Conservation (phyloP, 1,140 invertebrate genomes). For the Drosophila sp. region DNA sequence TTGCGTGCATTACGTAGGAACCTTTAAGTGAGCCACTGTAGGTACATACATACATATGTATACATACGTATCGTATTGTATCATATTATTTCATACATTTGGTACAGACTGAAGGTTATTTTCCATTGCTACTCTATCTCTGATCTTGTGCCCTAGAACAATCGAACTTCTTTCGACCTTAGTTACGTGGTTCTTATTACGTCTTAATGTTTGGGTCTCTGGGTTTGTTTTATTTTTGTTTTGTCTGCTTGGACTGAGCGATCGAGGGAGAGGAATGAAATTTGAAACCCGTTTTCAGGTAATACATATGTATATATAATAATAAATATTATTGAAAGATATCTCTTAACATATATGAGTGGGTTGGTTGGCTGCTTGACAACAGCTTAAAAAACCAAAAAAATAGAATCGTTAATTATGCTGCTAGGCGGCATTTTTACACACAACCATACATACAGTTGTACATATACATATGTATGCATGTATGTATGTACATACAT, state of each 20-base stretch:
- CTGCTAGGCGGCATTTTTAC: constrained; percentile 17
- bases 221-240: constrained; percentile 43
- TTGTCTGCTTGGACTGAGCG: not conserved
- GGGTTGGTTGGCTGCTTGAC: constrained; percentile 34
- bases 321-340: constrained; percentile 20
- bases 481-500: not conserved
- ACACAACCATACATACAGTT: not conserved
- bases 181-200: constrained; percentile 63
- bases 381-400: constrained; percentile 50
- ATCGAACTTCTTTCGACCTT: constrained; percentile 58
- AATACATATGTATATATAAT: constrained; percentile 22
- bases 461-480: constrained; percentile 1
- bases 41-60: not conserved
- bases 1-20: not conserved
- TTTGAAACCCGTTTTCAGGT: constrained; percentile 63
- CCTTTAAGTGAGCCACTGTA: not conserved
- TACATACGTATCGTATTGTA: not conserved
- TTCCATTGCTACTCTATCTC: constrained; percentile 49
- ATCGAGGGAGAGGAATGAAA: constrained; percentile 31
- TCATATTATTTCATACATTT: not conserved
- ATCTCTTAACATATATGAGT: constrained; percentile 1
- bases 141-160: constrained; percentile 37
- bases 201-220: constrained; percentile 8
- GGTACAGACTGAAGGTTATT: constrained; percentile 46
- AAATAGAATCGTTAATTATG: constrained; percentile 57